These are phyloP conservation scores for Entelurus aequoreus DNA, from an alignment of 2,113 vertebrate genomes.

Conservation along the genomic window DNA sequence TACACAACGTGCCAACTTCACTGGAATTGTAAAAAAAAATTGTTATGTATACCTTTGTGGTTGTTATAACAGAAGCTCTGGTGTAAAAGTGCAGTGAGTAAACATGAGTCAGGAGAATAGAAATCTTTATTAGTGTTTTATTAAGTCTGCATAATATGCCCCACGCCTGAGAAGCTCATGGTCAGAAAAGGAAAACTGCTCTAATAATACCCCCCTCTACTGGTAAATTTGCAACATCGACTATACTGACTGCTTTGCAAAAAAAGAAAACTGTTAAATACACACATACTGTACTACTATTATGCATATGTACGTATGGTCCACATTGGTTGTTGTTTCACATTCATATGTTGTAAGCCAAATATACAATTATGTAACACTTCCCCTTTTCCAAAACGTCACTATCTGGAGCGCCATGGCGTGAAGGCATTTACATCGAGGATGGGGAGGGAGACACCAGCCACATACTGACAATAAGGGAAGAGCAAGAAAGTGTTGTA, in stretches of 20 bases:
- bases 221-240: constrained; percentile 78
- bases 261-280: constrained; percentile 74
- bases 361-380: constrained; percentile 67
- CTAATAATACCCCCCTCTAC: constrained; percentile 88
- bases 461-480: constrained; percentile 57
- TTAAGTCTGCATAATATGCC: constrained; percentile 91
- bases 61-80: neutral
- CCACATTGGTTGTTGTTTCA: constrained; percentile 69
- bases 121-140: constrained; percentile 98
- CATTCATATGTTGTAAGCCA: constrained; percentile 72
- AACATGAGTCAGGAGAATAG: constrained; percentile 78
- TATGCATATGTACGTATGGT: constrained; percentile 75
- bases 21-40: too few species aligned
- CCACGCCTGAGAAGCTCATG: constrained; percentile 90
- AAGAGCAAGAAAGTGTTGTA: constrained; percentile 57
- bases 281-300: constrained; percentile 73
- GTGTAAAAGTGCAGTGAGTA: neutral
- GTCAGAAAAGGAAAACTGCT: constrained; percentile 76
- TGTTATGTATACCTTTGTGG: too few species aligned
- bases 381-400: constrained; percentile 57
- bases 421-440: constrained; percentile 64
- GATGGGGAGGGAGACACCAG: constrained; percentile 41
- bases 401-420: constrained; percentile 66
- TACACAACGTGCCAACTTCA: too few species aligned
- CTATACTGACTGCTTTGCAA: constrained; percentile 78